Base-by-base conservation (phyloP, 1,140 invertebrate genomes). In the Nasonia giraulti region DNA sequence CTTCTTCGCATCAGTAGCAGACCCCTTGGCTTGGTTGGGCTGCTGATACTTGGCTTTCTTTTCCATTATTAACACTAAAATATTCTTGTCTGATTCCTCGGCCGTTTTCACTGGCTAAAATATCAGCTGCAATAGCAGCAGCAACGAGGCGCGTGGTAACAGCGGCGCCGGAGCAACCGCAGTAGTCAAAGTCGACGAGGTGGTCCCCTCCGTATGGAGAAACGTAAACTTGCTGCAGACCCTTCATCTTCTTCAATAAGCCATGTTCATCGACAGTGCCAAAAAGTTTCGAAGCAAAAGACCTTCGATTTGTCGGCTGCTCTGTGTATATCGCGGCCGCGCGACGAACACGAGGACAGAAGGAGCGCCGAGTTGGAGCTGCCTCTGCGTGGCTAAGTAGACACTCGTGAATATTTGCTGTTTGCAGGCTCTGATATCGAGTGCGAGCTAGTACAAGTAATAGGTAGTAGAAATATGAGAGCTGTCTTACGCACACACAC, bases 191-290 rank as follows among this genome's bases (percentile, higher is more conserved):
- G 87, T 89, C 86, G 87, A 89, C 74, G 88, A 91, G 90, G 90
- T 91, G 88, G 90, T 94, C 93, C 93, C 95, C 95, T 96, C 95
- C 96, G 94, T 94, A 93, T 94, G 95, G 95, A 96, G 95, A 95
- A 94, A 94, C 93, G 91, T 93, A 93, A 91, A 91, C 90, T 93
- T 94, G 92, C 92, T 94, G 95, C 94, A 95, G 91, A 91, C 93
- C 93, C 95, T 94, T 96, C 96, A 96, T 96, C 94, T 96, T 94
- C 89, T 94, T 93, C 95, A 96, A 94, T 95, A 96, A 96, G 95
- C 96, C 96, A 96, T 96, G 95, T 95, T 96, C 86, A 87, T 87
- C 86, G 82, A 74, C 37, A 92, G 90, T 92, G 91, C 90, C 88
- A 93, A 92, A 90, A 87, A 90, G 33, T 62, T 62, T 62, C 55